Evolutionary conservation across 2,113 vertebrate genomes (phyloP).

Genomic region (Lates calcarifer): DNA sequence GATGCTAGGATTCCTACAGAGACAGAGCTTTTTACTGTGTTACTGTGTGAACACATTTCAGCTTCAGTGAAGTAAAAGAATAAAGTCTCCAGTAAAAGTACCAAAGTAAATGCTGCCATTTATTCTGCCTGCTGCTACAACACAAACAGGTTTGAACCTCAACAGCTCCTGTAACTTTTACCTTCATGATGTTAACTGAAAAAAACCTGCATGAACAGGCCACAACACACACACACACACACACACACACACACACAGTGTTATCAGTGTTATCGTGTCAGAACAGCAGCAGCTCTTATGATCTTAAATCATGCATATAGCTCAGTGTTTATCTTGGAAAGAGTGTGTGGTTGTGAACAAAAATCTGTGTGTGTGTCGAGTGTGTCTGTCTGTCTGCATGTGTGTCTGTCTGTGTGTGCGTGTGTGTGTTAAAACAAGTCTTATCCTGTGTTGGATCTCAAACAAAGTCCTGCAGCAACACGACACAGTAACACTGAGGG

Average conservation of each 20-base stretch:
- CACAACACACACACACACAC: conserved; percentile 3
- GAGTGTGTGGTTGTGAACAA: conserved; percentile 4
- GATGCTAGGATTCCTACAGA: too few species aligned
- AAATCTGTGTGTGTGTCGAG: conserved; percentile 2
- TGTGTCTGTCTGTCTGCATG: conserved; percentile 14
- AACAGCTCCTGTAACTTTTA: conserved; percentile 9
- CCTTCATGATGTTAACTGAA: conserved; percentile 2
- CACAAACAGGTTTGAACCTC: conserved; percentile 25
- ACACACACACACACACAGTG: conserved; percentile 20
- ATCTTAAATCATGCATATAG: conserved; percentile 60
- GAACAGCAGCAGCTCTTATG: conserved; percentile 47
- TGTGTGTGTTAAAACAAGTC: conserved; percentile 49
- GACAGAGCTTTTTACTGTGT: too few species aligned
- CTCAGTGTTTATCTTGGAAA: conserved; percentile 40
- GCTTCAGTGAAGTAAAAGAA: too few species aligned
- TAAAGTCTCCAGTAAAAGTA: background rate
- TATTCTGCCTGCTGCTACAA: background rate
- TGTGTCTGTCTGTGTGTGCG: background rate
- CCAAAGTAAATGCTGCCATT: too few species aligned
- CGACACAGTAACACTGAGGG: conserved; percentile 1
- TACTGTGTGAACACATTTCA: too few species aligned
- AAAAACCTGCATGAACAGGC: background rate
- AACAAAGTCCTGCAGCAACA: conserved; percentile 28
- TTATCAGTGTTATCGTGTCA: conserved; percentile 46
- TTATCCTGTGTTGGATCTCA: conserved; percentile 43